These are phyloP conservation scores for Melieria omissa DNA, from an alignment of 2,888 invertebrate species.

Conservation along the genomic window DNA sequence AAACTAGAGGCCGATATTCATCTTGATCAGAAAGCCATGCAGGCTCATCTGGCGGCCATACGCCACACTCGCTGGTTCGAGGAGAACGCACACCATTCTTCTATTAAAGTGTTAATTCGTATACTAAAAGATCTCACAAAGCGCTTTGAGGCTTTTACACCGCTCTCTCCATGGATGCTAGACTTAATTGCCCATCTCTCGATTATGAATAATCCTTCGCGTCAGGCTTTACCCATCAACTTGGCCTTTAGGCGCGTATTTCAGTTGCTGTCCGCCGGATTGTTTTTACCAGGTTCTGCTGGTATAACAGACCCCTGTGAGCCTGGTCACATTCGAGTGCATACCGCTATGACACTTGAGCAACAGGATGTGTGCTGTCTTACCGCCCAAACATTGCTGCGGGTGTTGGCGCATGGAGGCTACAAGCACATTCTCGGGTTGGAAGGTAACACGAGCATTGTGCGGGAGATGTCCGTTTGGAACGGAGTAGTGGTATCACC, in stretches of 20 bases:
- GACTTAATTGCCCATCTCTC: conserved; percentile 96
- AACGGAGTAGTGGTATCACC: conserved; percentile 96
- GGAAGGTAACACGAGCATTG: conserved; percentile 70
- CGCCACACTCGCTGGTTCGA: conserved; percentile 98
- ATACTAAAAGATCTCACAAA: conserved; percentile 91
- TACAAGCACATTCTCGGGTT: conserved; percentile 87
- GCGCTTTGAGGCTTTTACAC: conserved; percentile 89
- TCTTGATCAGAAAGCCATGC: conserved; percentile 80
- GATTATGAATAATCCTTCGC: conserved; percentile 94
- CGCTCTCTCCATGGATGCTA: conserved; percentile 96
- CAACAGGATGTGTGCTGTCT: conserved; percentile 94
- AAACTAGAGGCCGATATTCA: conserved; percentile 92
- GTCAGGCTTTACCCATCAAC: conserved; percentile 92
- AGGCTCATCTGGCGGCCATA: conserved; percentile 92
- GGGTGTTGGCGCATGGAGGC: conserved; percentile 93
- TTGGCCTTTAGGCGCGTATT: conserved; percentile 91
- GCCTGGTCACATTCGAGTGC: conserved; percentile 86
- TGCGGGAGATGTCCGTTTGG: conserved; percentile 94
- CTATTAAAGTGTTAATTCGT: conserved; percentile 93
- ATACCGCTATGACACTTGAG: conserved; percentile 89
- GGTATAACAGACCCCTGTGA: conserved; percentile 96
- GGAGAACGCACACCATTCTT: conserved; percentile 96
- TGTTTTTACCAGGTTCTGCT: conserved; percentile 94
- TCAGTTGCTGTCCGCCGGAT: conserved; percentile 90
- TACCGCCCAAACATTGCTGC: conserved; percentile 86